These are phyloP conservation scores for Chymomyza amoena DNA, from an alignment of 2,888 invertebrate genomes.

Conservation along the genomic window DNA sequence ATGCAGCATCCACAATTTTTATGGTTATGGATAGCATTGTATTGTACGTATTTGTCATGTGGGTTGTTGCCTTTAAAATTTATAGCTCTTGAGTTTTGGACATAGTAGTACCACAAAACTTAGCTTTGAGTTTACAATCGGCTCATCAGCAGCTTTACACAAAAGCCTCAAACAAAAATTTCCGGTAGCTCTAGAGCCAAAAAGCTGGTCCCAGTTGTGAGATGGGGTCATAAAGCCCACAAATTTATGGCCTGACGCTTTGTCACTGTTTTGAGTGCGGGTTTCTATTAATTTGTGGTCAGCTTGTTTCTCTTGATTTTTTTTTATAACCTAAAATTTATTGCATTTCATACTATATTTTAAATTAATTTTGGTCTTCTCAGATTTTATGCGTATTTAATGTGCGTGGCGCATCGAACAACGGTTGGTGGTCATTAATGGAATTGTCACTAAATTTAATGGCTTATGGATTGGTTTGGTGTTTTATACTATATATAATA, in stretches of 20 bases:
- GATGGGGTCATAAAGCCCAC: slow-evolving; percentile 53
- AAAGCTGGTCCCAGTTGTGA: not conserved
- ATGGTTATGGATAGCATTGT: not conserved
- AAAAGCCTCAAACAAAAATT: slow-evolving; percentile 43
- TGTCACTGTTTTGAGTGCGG: slow-evolving; percentile 32
- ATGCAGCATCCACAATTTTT: not conserved
- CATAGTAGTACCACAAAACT: slow-evolving; percentile 53
- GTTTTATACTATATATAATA: not conserved
- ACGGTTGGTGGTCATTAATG: slow-evolving; percentile 12
- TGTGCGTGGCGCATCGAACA: slow-evolving; percentile 31
- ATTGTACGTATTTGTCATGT: slow-evolving; percentile 31
- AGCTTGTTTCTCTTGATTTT: not conserved
- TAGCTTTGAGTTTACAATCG: slow-evolving; percentile 66
- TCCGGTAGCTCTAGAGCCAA: slow-evolving; percentile 56
- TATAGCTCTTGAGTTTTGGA: slow-evolving; percentile 63
- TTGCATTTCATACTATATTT: slow-evolving; percentile 28
- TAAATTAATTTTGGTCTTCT: slow-evolving; percentile 58
- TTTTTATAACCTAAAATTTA: not conserved
- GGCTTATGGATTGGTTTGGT: not conserved
- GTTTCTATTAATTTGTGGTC: slow-evolving; percentile 5
- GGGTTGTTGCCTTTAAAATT: slow-evolving; percentile 64
- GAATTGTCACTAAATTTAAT: slow-evolving; percentile 16
- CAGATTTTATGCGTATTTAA: slow-evolving; percentile 57
- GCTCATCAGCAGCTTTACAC: slow-evolving; percentile 46
- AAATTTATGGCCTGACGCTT: slow-evolving; percentile 57